Base-by-base conservation (phyloP, 2,797 vertebrate genomes). In the Holocentrus rufus region DNA sequence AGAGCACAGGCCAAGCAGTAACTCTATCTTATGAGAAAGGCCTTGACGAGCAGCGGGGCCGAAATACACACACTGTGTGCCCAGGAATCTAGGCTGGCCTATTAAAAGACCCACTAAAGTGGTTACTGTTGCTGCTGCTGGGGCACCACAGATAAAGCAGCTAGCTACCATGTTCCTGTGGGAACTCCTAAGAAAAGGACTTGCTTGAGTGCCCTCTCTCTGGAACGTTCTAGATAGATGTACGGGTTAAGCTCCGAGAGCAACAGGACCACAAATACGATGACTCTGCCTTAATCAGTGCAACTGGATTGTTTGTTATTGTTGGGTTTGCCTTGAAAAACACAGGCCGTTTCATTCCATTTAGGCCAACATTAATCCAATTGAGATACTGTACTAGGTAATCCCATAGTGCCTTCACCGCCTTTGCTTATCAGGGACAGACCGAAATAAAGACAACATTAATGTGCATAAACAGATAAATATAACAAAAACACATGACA, bases 61-160 rank as follows among this genome's bases (percentile, higher is more conserved):
- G 76, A 90, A 91, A 91, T 90, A 90, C 79, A 83, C 82, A 57
- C 70, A 66, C 57, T 39, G 52, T 72, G 69, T 73, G 74, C 72
- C 83, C 88, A 88, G 76, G 88, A 93, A 93, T 91, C 90, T 88
- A 84, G 88, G 89, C 85, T 86, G 76, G 56, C 86, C 91, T 94
- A 93, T 90, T 92, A 94, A 93, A 93, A 94, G 92, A 87, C 27
- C 65, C 47, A 77, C 83, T 63, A 73, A 85, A 83, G 83, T 73
- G 68, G 78, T 74, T 85, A 69, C 80, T 80, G 81, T 23, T 80
- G 22, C 76, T 85, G 72, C 80, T 80, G 81, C 23, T 80, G 22
- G 31, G 49, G 81, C 85, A 62, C 74, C 65, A 62, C 76, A 70
- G 77, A 85, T 78, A 79, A 63, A 36, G 63, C 49, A 54, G 63